A percentile compares a stretch with the other conserved stretches of the same genome.
Evolutionary conservation across 2,797 vertebrate genomes (phyloP).

Genomic region (Poecilia gillii): DNA sequence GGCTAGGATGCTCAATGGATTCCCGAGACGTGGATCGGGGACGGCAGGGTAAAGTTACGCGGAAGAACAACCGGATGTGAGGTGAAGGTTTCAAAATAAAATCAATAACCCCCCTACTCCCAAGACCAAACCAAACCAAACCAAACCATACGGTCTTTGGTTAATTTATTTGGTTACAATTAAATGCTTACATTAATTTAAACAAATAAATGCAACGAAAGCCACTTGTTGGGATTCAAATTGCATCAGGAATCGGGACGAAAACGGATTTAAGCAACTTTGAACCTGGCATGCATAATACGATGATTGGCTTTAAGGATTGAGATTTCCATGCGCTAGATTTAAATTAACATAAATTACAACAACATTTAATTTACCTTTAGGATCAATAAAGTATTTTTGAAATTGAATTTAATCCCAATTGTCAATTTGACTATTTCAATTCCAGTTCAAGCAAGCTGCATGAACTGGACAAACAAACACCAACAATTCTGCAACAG

Average conservation of each 20-base stretch:
- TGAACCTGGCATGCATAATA: not conserved
- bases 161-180: too few species aligned
- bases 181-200: not conserved
- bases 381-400: too few species aligned
- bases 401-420: too few species aligned
- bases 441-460: not conserved
- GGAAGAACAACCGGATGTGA: not conserved
- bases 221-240: not conserved
- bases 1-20: slow-evolving; percentile 70
- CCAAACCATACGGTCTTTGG: not conserved
- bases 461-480: not conserved
- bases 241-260: not conserved
- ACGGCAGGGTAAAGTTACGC: not conserved
- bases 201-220: not conserved
- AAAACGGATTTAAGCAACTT: not conserved
- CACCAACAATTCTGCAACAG: too few species aligned
- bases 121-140: too few species aligned
- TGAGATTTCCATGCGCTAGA: too few species aligned
- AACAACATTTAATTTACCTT: too few species aligned
- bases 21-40: slow-evolving; percentile 55
- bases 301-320: too few species aligned
- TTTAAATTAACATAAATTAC: too few species aligned
- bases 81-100: not conserved
- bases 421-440: too few species aligned
- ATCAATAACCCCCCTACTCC: not conserved